Evolutionary conservation across 2,888 invertebrate species (phyloP).

Genomic region (Trichogramma evanescens): DNA sequence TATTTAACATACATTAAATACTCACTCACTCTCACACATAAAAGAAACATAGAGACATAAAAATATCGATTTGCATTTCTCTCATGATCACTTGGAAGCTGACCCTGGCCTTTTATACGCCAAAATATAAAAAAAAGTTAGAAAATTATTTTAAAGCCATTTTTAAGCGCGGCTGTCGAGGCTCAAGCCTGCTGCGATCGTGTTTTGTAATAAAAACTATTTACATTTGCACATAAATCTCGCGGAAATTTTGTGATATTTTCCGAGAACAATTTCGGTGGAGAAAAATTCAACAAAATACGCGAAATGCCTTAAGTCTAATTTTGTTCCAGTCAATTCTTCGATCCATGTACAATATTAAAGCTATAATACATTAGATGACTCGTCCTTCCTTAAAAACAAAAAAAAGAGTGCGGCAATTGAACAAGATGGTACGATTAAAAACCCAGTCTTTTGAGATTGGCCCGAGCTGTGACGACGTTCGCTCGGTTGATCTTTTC

Average conservation of each 20-base stretch:
- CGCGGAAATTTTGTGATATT: conserved; percentile 18
- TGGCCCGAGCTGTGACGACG: conserved; percentile 30
- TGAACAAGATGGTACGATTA: conserved; percentile 16
- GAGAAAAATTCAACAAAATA: conserved; percentile 5
- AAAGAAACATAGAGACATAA: conserved; percentile 5
- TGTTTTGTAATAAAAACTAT: conserved; percentile 16
- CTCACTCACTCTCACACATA: conserved; percentile 1
- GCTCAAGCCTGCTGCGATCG: conserved; percentile 8
- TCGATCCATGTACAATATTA: neutral
- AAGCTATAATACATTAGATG: neutral
- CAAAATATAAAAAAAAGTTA: neutral
- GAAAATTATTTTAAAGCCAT: conserved; percentile 9
- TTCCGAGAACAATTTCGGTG: neutral
- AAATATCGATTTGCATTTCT: conserved; percentile 17
- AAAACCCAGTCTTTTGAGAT: conserved; percentile 42
- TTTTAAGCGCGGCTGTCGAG: conserved; percentile 11
- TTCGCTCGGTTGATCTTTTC: conserved; percentile 39
- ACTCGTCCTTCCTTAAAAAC: neutral
- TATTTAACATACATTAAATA: conserved; percentile 8
- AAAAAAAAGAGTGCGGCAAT: neutral
- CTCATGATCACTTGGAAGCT: conserved; percentile 2
- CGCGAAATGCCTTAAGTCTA: neutral
- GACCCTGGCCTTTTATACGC: no score
- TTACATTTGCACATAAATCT: conserved; percentile 25
- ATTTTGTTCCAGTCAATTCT: neutral